phyloP scores from a whole-genome alignment of 1,140 invertebrate genomes.

The Hyposmocoma kahamanoa region DNA sequence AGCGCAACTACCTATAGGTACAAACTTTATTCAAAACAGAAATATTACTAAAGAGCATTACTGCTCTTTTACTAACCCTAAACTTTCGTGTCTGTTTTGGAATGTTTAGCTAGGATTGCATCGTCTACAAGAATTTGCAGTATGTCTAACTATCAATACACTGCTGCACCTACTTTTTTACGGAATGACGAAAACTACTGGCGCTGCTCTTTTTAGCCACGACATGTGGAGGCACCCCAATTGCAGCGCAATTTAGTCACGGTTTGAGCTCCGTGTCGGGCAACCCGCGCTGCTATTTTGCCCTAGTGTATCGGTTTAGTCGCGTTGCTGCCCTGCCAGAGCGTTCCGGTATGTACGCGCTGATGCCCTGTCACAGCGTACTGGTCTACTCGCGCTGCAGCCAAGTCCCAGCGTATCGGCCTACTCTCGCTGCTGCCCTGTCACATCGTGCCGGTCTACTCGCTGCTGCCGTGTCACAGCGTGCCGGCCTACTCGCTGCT shows the following conservation, averaged over 20 bases:
- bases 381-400: not conserved
- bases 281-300: not conserved
- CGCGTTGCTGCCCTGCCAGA: not conserved
- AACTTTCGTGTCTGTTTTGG: too few species aligned
- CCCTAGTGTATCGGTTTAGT: not conserved
- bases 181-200: not conserved
- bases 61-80: too few species aligned
- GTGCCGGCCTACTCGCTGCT: not conserved
- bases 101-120: not conserved
- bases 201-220: not conserved
- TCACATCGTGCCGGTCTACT: not conserved
- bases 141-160: not conserved
- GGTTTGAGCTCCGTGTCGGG: not conserved
- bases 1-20: not conserved
- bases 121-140: not conserved
- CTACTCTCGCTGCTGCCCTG: not conserved
- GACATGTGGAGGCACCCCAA: not conserved
- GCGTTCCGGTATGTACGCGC: not conserved
- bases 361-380: not conserved
- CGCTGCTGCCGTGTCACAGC: slow-evolving; percentile 3
- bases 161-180: not conserved
- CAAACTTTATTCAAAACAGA: too few species aligned
- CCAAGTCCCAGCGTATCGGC: not conserved
- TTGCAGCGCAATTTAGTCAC: not conserved
- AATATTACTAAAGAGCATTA: too few species aligned